A percentile compares a stretch with the other conserved stretches of the same genome.
Conservation (phyloP, 2,113 vertebrate genomes). For the Raja brachyura region DNA sequence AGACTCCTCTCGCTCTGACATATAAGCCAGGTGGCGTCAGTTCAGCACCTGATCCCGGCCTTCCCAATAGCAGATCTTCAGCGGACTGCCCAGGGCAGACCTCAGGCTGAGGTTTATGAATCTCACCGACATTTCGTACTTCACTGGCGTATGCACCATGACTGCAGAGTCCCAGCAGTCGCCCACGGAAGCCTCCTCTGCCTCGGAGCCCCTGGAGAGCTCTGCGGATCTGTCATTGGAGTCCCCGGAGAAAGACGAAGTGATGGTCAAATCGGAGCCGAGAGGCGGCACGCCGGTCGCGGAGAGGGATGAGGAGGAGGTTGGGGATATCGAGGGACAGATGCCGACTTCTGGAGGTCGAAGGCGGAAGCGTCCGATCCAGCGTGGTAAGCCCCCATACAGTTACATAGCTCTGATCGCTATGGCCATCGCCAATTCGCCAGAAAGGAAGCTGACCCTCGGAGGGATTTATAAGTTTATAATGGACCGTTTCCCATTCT, state of each 20-base stretch:
- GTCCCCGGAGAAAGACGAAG: conserved; percentile 56
- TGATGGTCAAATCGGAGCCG: conserved; percentile 66
- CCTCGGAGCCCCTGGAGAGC: conserved; percentile 57
- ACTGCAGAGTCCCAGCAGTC: conserved; percentile 61
- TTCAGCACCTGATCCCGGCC: conserved; percentile 40
- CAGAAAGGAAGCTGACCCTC: conserved; percentile 86
- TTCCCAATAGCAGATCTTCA: neutral
- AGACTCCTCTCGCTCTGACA: conserved; percentile 37
- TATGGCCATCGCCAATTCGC: conserved; percentile 92
- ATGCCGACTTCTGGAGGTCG: conserved; percentile 63
- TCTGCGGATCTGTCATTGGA: conserved; percentile 60
- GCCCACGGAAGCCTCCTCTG: conserved; percentile 56
- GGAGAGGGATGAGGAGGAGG: conserved; percentile 48
- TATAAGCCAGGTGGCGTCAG: conserved; percentile 42
- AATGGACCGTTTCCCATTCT: conserved; percentile 92
- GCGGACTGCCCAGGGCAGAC: neutral
- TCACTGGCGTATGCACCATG: conserved; percentile 69
- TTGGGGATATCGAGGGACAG: conserved; percentile 60
- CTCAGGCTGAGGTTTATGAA: conserved; percentile 64
- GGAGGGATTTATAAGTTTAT: conserved; percentile 96
- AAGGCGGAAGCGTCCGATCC: conserved; percentile 83
- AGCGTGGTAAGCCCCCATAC: conserved; percentile 89
- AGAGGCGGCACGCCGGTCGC: conserved; percentile 50
- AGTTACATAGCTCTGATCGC: conserved; percentile 95
- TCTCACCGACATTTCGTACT: conserved; percentile 67